Evolutionary conservation across 2,113 vertebrate species (phyloP).

Genomic region (Rhinoptilus africanus): DNA sequence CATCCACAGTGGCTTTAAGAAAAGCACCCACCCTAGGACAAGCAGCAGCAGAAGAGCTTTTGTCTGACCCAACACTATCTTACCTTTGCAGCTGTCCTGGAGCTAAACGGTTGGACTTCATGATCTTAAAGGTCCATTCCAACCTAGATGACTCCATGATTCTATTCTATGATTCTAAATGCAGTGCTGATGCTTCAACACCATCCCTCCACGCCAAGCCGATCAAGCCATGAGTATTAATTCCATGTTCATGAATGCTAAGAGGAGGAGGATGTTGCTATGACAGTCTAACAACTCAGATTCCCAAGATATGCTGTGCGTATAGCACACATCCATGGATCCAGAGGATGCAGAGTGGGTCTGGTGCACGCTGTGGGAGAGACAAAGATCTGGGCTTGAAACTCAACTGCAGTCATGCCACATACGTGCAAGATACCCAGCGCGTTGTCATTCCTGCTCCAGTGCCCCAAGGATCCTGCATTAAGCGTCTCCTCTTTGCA

Average conservation of each 20-base stretch:
- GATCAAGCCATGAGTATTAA: neutral
- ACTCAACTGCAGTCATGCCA: neutral
- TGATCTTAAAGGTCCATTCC: neutral
- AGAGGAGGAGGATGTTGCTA: conserved; percentile 22
- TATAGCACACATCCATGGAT: neutral
- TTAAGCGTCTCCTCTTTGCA: neutral
- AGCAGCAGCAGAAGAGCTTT: neutral
- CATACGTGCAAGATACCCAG: fast-evolving
- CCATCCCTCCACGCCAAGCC: neutral
- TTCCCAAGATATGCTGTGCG: neutral
- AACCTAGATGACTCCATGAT: neutral
- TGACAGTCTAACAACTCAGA: neutral
- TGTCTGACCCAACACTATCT: neutral
- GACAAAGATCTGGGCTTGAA: neutral
- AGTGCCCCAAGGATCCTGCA: neutral
- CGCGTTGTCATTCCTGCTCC: neutral
- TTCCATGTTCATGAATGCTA: neutral
- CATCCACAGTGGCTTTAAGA: neutral
- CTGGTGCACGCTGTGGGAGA: neutral
- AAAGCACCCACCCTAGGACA: neutral
- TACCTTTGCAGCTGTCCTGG: neutral
- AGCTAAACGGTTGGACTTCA: neutral
- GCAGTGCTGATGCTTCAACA: neutral
- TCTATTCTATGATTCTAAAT: neutral
- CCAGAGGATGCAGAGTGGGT: neutral